Percentiles rank a stretch among this genome's conserved stretches.
Evolutionary conservation across 2,113 vertebrate genomes (phyloP).

Genomic region (Carassius carassius): DNA sequence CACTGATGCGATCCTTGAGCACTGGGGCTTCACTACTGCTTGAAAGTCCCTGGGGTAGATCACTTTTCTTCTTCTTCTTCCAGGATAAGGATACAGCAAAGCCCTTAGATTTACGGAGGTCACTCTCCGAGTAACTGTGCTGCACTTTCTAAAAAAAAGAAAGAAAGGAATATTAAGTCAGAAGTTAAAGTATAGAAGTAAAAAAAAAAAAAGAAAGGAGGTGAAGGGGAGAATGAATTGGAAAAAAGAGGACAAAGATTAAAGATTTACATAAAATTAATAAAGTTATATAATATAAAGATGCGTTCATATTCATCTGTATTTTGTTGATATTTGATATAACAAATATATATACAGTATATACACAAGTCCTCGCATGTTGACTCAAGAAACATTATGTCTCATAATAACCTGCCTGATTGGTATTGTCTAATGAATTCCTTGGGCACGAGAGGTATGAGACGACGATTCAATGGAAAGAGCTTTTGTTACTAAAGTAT

Average conservation of each 20-base stretch:
- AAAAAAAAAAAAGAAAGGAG: not conserved
- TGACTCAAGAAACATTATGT: not conserved
- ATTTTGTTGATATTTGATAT: not conserved
- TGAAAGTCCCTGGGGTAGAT: slow-evolving; percentile 56
- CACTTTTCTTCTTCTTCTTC: slow-evolving; percentile 65
- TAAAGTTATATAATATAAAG: not conserved
- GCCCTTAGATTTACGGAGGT: slow-evolving; percentile 67
- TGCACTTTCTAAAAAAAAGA: slow-evolving; percentile 53
- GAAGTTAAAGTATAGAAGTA: not conserved
- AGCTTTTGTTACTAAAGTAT: not conserved
- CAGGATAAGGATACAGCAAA: slow-evolving; percentile 65
- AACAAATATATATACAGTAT: not conserved
- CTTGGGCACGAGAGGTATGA: not conserved
- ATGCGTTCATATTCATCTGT: not conserved
- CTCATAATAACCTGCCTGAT: not conserved
- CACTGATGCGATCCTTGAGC: slow-evolving; percentile 5
- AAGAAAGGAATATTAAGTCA: not conserved
- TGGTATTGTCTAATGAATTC: not conserved
- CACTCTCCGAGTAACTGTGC: slow-evolving; percentile 73
- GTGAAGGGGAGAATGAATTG: not conserved
- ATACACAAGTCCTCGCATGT: not conserved
- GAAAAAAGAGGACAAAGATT: not conserved
- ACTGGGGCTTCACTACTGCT: slow-evolving; percentile 36
- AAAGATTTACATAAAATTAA: not conserved
- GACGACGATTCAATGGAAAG: not conserved